phyloP scores from a whole-genome alignment of 2,113 vertebrate genomes.

The Cephalophus harveyi region DNA sequence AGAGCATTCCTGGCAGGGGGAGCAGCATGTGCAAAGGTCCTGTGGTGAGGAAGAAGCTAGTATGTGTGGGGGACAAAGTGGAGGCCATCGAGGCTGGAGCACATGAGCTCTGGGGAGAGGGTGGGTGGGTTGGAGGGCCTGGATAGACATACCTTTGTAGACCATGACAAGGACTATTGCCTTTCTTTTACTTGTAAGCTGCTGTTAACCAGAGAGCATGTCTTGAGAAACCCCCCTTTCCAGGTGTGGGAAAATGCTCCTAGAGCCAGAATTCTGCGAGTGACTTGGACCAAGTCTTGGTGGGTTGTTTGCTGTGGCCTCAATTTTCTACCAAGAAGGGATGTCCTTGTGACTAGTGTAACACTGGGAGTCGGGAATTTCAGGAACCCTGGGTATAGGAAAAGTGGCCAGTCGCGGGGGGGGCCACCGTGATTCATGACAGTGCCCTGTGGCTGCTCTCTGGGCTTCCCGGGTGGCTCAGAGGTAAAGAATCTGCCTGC shows the following conservation, averaged over 20 bases:
- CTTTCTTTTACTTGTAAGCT: neutral
- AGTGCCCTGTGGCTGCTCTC: neutral
- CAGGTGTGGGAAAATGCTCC: neutral
- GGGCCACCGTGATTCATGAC: neutral
- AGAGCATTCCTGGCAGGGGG: neutral
- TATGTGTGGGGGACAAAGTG: neutral
- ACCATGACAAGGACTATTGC: accelerated
- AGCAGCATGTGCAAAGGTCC: neutral
- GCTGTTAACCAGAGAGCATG: neutral
- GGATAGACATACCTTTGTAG: neutral
- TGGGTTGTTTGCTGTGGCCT: neutral
- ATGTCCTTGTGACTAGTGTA: neutral
- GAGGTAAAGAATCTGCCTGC: neutral
- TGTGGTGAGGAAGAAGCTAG: neutral
- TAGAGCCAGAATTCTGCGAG: neutral
- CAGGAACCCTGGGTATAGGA: neutral
- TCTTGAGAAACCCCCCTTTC: neutral
- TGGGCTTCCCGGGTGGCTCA: neutral
- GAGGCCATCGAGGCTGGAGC: too few relatives aligned
- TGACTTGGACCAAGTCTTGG: neutral
- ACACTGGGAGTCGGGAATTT: too few relatives aligned
- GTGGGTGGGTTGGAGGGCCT: too few relatives aligned
- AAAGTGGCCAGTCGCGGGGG: neutral
- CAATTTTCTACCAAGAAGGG: neutral
- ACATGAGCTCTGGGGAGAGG: neutral